phyloP scores from a whole-genome alignment of 2,888 invertebrate genomes.

The Cephus rjabovi region DNA sequence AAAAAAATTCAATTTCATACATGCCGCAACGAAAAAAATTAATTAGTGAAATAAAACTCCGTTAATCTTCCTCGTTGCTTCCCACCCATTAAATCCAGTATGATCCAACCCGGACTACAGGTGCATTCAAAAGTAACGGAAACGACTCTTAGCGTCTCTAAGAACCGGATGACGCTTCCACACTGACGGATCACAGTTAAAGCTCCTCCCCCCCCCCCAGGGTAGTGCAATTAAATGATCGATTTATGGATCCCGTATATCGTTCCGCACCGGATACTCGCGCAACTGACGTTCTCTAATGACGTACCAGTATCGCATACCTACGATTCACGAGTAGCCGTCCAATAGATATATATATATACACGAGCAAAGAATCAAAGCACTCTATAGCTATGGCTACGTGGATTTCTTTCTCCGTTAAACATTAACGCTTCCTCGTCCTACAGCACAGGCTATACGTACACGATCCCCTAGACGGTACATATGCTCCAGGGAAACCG shows the following conservation, averaged over 20 bases:
- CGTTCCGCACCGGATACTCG: conserved; percentile 47
- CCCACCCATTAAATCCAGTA: too few species aligned
- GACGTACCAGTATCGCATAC: conserved; percentile 40
- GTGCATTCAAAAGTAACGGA: too few species aligned
- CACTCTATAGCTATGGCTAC: conserved; percentile 18
- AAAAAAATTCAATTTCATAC: too few species aligned
- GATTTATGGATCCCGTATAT: conserved; percentile 52
- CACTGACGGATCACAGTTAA: neutral
- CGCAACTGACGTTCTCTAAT: conserved; percentile 40
- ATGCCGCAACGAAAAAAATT: too few species aligned
- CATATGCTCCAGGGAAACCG: conserved; percentile 39
- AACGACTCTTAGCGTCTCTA: too few species aligned
- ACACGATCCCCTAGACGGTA: conserved; percentile 1
- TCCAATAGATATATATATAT: conserved; percentile 9
- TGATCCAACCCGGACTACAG: too few species aligned
- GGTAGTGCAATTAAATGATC: conserved; percentile 52
- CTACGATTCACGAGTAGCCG: conserved; percentile 28
- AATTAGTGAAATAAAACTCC: too few species aligned
- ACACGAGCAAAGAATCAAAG: conserved; percentile 18
- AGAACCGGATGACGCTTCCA: neutral
- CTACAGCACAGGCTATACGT: neutral
- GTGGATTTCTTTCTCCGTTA: conserved; percentile 8
- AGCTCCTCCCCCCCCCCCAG: neutral
- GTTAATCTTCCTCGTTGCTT: too few species aligned
- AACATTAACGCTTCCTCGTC: too few species aligned